Conservation (phyloP, 2,113 vertebrate species). For the Camelus bactrianus region DNA sequence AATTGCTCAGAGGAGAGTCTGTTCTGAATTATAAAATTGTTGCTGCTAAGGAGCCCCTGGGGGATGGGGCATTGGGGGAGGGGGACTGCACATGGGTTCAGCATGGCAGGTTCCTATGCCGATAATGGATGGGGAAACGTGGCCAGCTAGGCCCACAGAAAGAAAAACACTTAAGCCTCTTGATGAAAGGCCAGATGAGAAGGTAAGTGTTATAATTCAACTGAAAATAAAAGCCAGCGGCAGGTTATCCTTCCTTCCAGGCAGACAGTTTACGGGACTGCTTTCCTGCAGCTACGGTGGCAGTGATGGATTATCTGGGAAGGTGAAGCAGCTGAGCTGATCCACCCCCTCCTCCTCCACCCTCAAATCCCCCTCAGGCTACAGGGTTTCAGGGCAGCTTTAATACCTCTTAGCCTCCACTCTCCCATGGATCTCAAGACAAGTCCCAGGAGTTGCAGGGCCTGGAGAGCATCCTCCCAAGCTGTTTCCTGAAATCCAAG, state of each 20-base stretch:
- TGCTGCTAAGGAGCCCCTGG: slow-evolving; percentile 80
- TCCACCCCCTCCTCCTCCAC: not conserved
- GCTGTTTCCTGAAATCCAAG: slow-evolving; percentile 84
- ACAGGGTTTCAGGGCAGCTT: slow-evolving; percentile 78
- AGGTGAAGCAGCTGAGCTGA: slow-evolving; percentile 70
- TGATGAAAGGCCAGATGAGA: slow-evolving; percentile 89
- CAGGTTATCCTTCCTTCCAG: slow-evolving; percentile 80
- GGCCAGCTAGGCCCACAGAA: slow-evolving; percentile 75
- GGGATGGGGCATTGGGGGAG: slow-evolving; percentile 64
- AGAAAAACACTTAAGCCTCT: slow-evolving; percentile 87
- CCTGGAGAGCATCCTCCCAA: slow-evolving; percentile 74
- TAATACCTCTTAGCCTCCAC: slow-evolving; percentile 69
- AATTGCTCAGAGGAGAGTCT: slow-evolving; percentile 80
- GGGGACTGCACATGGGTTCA: slow-evolving; percentile 81
- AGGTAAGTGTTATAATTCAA: slow-evolving; percentile 89
- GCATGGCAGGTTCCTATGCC: slow-evolving; percentile 73
- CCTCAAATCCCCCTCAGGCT: slow-evolving; percentile 63
- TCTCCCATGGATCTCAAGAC: slow-evolving; percentile 72
- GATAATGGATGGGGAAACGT: slow-evolving; percentile 85
- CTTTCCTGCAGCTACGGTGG: slow-evolving; percentile 80
- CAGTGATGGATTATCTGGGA: slow-evolving; percentile 86
- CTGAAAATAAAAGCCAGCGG: slow-evolving; percentile 85
- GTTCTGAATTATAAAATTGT: slow-evolving; percentile 87
- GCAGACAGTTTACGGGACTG: slow-evolving; percentile 82
- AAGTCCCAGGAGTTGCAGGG: slow-evolving; percentile 66